Conservation (phyloP, 1,140 invertebrate genomes). For the Meloidogyne floridensis region DNA sequence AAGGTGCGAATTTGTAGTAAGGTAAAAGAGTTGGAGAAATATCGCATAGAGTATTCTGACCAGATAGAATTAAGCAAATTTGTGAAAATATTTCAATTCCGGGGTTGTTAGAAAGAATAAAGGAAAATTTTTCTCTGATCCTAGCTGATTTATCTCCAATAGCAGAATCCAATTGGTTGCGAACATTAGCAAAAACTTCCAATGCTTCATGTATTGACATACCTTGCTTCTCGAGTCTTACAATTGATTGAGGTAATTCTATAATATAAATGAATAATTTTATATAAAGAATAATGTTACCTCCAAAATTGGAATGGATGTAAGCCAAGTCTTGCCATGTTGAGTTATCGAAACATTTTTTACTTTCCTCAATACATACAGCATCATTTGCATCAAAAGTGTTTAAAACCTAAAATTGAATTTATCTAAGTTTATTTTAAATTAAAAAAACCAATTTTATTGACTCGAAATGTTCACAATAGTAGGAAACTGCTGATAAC, state of each 20-base stretch:
- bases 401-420: slow-evolving; percentile 13
- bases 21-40: too few relatives aligned
- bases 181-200: slow-evolving; percentile 10
- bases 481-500: neutral
- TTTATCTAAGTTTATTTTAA: neutral
- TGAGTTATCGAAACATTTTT: neutral
- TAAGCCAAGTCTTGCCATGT: slow-evolving; percentile 9
- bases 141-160: too few relatives aligned
- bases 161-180: neutral
- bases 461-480: neutral
- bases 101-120: too few relatives aligned
- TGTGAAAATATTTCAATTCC: too few relatives aligned
- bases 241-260: neutral
- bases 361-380: neutral
- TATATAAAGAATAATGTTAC: too few relatives aligned
- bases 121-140: too few relatives aligned
- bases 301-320: slow-evolving; percentile 11
- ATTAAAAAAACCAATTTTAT: neutral
- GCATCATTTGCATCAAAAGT: neutral
- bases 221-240: neutral
- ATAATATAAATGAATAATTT: neutral
- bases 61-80: too few relatives aligned
- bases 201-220: neutral
- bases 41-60: too few relatives aligned
- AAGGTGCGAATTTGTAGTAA: too few relatives aligned